Conservation (phyloP, 2,113 vertebrate species). For the Philantomba maxwellii region DNA sequence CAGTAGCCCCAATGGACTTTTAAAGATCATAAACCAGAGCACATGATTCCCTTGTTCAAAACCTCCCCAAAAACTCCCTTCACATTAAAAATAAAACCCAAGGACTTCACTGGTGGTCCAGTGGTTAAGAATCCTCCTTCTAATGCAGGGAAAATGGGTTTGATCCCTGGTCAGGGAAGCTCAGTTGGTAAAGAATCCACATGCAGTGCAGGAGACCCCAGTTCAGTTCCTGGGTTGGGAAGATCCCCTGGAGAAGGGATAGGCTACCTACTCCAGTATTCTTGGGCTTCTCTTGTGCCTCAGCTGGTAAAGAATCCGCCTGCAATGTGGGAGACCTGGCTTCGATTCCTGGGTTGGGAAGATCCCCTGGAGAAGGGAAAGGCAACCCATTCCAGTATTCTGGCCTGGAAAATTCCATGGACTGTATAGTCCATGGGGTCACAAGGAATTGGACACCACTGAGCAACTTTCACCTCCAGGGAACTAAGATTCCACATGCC, state of each 20-base stretch:
- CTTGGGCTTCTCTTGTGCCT: not conserved
- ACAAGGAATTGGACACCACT: not conserved
- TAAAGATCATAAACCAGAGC: not conserved
- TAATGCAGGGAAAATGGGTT: not conserved
- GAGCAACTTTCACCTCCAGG: not conserved
- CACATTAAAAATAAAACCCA: not conserved
- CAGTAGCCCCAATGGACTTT: not conserved
- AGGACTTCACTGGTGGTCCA: not conserved
- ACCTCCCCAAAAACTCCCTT: not conserved
- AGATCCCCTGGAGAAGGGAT: not conserved
- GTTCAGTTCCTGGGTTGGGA: not conserved
- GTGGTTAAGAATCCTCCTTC: not conserved
- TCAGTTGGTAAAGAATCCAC: not conserved
- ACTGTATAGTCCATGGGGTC: not conserved
- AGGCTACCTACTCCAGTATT: not conserved
- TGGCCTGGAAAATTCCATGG: not conserved
- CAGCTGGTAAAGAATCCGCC: not conserved
- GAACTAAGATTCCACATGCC: not conserved
- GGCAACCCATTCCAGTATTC: not conserved
- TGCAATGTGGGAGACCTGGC: not conserved
- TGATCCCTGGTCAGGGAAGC: not conserved
- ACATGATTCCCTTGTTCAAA: not conserved
- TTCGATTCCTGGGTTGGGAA: not conserved
- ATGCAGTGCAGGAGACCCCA: not conserved
- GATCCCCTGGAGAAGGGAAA: not conserved